These are phyloP conservation scores for Chrysopilus asiliformis DNA, from an alignment of 2,888 invertebrate species.

Conservation along the genomic window DNA sequence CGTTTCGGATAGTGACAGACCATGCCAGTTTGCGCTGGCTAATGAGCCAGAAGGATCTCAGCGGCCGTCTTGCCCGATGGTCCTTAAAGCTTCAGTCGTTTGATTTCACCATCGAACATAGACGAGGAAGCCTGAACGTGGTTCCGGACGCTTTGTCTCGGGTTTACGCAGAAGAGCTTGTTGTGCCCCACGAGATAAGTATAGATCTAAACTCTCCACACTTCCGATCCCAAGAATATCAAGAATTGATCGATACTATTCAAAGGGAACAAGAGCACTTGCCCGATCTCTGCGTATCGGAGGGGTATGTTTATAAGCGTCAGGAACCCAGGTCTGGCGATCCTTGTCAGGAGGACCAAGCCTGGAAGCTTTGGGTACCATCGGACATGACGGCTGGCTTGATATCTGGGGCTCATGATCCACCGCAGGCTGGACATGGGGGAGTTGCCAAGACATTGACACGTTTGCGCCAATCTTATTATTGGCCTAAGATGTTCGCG, in stretches of 20 bases:
- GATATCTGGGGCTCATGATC: slow-evolving; percentile 6
- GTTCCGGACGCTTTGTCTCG: slow-evolving; percentile 21
- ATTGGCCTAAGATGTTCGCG: slow-evolving; percentile 9
- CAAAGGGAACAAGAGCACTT: neutral
- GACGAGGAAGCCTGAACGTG: slow-evolving; percentile 17
- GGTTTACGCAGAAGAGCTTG: slow-evolving; percentile 5
- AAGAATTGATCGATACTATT: slow-evolving; percentile 1
- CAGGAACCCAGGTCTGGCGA: slow-evolving; percentile 5
- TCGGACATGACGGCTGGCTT: slow-evolving; percentile 3
- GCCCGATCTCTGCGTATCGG: slow-evolving; percentile 11
- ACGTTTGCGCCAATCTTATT: slow-evolving; percentile 6
- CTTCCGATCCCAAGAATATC: slow-evolving; percentile 7
- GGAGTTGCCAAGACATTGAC: neutral
- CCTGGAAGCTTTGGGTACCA: slow-evolving; percentile 8
- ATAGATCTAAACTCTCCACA: neutral
- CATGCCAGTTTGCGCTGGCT: slow-evolving; percentile 20
- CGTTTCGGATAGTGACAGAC: slow-evolving; percentile 18
- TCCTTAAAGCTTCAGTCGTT: slow-evolving; percentile 11
- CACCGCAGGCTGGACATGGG: neutral
- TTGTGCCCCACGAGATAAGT: neutral
- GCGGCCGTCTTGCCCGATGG: slow-evolving; percentile 19
- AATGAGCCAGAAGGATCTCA: slow-evolving; percentile 18
- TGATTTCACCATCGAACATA: slow-evolving; percentile 16
- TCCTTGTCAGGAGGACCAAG: slow-evolving; percentile 3
- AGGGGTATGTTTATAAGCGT: slow-evolving; percentile 9